Evolutionary conservation across 1,140 invertebrate species (phyloP).

Genomic region (Platyura marginata): DNA sequence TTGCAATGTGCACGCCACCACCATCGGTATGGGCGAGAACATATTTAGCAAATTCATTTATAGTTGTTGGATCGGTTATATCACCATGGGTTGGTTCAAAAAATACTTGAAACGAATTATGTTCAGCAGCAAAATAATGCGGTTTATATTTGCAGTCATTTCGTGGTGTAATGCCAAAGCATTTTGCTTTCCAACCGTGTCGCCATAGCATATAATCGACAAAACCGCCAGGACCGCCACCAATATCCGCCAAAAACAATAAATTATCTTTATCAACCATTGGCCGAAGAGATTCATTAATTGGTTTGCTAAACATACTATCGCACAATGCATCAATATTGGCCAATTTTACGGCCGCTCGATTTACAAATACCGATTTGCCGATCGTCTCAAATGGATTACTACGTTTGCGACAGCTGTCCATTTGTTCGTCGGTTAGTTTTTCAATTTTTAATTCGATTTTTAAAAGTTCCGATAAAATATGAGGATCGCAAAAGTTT

Average conservation of each 20-base stretch:
- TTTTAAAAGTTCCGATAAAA: too few relatives aligned
- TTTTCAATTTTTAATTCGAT: too few relatives aligned
- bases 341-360: constrained; percentile 97
- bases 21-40: constrained; percentile 52
- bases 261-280: constrained; percentile 31
- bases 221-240: constrained; percentile 88
- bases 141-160: constrained; percentile 87
- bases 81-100: constrained; percentile 78
- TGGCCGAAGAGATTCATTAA: constrained; percentile 26
- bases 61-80: constrained; percentile 72
- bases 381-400: constrained; percentile 93
- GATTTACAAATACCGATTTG: constrained; percentile 77
- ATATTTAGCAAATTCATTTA: constrained; percentile 52
- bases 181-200: constrained; percentile 71
- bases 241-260: constrained; percentile 91
- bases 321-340: constrained; percentile 86
- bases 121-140: constrained; percentile 75
- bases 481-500: too few relatives aligned
- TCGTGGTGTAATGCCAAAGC: constrained; percentile 82
- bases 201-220: constrained; percentile 82
- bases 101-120: constrained; percentile 78
- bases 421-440: too few relatives aligned
- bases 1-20: constrained; percentile 85
- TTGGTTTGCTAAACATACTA: constrained; percentile 83
- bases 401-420: too few relatives aligned